Base-by-base conservation (phyloP, 2,797 vertebrate species). In the Decapterus maruadsi region DNA sequence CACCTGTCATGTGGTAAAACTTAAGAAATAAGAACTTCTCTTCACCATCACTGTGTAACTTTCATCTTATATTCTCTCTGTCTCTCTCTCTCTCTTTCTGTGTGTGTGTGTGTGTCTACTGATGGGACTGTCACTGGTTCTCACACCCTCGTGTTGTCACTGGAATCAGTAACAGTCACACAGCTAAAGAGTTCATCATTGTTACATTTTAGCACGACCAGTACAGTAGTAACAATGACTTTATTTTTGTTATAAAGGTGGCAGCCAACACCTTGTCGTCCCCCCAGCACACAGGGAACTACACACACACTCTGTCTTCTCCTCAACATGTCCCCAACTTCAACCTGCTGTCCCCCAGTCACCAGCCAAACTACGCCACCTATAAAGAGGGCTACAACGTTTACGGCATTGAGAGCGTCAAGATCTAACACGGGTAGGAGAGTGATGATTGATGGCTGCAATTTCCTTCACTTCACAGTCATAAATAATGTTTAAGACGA, bases 331-430 rank as follows among this genome's bases (percentile, higher is more conserved):
- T 87, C 75, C 90, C 89, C 70, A 92, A 86, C 89, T 93, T 85
- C 91, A 92, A 87, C 90, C 81, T 93, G 90, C 84, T 92, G 87
- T 92, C 90, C 77, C 90, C 91, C 77, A 88, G 90, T 81, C 91
- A 92, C 86, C 91, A 90, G 96, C 88, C 90, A 75, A 99, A 98
- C 96, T 99, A 98, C 97, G 97, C 97, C 94, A 98, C 97, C 95
- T 98, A 99, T 95, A 99, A 99, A 96, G 97, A 99, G 96, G 97
- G 97, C 97, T 99, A 99, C 97, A 99, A 98, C 97, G 97, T 99
- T 95, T 99, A 99, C 96, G 97, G 97, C 96, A 98, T 98, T 97
- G 97, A 99, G 96, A 99, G 97, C 97, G 97, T 99, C 96, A 99
- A 99, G 96, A 99, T 99, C 96, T 99, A 99, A 97, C 94, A 86